Evolutionary conservation across 1,140 invertebrate genomes (phyloP), one percentile per base, ranked within the genome.

Genomic region (Drosophila pallidifrons): DNA sequence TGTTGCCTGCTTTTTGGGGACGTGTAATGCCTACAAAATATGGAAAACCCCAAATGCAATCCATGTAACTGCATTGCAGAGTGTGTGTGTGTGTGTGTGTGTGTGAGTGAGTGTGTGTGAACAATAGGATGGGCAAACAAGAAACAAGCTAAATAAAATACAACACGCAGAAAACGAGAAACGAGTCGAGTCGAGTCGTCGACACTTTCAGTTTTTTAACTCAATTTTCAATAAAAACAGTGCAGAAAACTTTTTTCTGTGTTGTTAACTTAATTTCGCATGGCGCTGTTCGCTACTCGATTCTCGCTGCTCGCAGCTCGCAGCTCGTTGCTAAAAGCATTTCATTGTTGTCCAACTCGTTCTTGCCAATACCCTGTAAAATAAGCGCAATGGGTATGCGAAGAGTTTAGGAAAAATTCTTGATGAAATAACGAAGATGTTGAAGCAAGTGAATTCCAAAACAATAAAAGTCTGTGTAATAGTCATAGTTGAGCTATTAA

Each of bases 211-310:
- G 81, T 83, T 83, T 82, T 82, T 79, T 86, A 85, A 89, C 79
- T 89, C 79, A 85, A 89, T 89, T 85, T 81, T 77, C 75, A 80
- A 89, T 89, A 85, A 89, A 85, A 85, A 82, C 81, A 79, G 82
- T 77, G 70, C 64, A 72, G 38, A 79, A 79, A 89, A 81, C 81
- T 89, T 89, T 81, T 77, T 73, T 65, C 75, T 79, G 77, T 83
- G 78, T 83, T 89, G 86, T 85, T 89, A 89, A 88, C 85, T 89
- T 85, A 83, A 83, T 83, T 83, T 83, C 77, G 81, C 67, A 85
- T 78, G 77, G 65, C 55, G 80, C 71, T 82, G 68, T 57, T 75
- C 63, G 60, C 55, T 67, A 35, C 68, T 66, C 59, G 81, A 47
- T 61, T 71, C 30, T 58, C 57, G 70, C 54, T 46, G 70, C 55